Evolutionary conservation across 2,888 invertebrate genomes (phyloP), one percentile per base, ranked within the genome.

Genomic region (Amblyjoppa proteus): DNA sequence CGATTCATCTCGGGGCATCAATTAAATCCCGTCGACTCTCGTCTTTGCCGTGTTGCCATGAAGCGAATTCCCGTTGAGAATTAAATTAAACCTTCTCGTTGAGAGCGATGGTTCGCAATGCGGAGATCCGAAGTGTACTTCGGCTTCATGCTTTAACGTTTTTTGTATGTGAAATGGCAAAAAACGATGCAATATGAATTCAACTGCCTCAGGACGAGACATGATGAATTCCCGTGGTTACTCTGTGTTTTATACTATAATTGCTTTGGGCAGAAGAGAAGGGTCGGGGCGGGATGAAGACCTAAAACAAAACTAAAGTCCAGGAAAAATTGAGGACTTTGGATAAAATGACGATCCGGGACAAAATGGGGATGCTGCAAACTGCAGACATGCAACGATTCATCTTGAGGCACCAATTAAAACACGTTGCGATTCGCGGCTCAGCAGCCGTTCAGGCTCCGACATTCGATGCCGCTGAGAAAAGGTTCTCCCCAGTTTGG

Each of bases 1-100:
- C 31, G n/a, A 16, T 70, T 51, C 34, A 25, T n/a, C 38, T 58
- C 13, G 28, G 20, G 16, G 7, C 64, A 38, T 7, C 53, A 20
- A 38, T 38, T 73, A 25, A 73, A 73, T n/a, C 20, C 53, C 56
- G 53, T 73, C 73, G 41, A 69, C 51, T 81, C 64, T 75, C 81
- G 56, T 68, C 58, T 5, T 38, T 16, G 16, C 11, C 75, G 1
- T 61, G 25, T 61, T 20, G 28, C 25, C 41, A n/a, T 31, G 41
- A 28, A 16, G 41, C 77, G 41, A 69, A 80, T 80, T 71, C 25
- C 13, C 41, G 3, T 20, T 16, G 66, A n/a, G 41, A 66, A 20
- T 38, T 56, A 5, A 51, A 38, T 73, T 53, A 34, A 56, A 73
- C 56, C 41, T 56, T 7, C 56, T 25, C 25, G 9, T 56, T 25